Conservation (phyloP, 92 coral and sea anemone species). For the Parazoanthus darwini region DNA sequence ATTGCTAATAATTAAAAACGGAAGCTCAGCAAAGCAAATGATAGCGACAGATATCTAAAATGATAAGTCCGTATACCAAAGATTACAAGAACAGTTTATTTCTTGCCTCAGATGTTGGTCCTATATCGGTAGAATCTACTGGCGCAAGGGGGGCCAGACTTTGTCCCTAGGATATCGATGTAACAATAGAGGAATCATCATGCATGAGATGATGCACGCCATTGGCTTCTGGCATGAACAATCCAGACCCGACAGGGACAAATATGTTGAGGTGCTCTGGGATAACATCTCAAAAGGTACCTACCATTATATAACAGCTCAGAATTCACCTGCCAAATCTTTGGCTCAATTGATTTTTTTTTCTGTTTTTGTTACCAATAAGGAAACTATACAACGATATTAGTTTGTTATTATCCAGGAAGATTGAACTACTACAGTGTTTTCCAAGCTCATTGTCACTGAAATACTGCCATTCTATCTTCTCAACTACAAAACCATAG, state of each 20-base stretch:
- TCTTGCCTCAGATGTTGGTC: conserved; percentile 83
- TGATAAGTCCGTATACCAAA: no score
- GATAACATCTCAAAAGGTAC: conserved; percentile 84
- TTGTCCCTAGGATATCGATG: conserved; percentile 86
- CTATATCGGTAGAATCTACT: conserved; percentile 86
- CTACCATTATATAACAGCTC: not conserved
- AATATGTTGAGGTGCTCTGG: conserved; percentile 89
- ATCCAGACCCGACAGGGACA: conserved; percentile 89
- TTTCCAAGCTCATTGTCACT: no score
- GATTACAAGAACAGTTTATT: not conserved
- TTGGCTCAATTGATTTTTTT: not conserved
- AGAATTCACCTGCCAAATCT: not conserved
- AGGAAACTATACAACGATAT: no score
- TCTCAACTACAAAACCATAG: not conserved
- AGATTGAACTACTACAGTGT: no score
- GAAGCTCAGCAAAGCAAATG: no score
- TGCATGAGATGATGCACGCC: conserved; percentile 97
- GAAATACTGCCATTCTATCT: no score
- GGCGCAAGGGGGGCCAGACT: conserved; percentile 72
- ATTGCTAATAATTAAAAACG: no score
- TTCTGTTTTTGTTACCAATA: no score
- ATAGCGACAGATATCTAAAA: no score
- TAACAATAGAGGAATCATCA: conserved; percentile 80
- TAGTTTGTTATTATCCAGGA: no score
- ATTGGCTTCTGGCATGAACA: conserved; percentile 98